Conservation (phyloP, 2,888 invertebrate genomes). For the Neocrepidodera transversa region DNA sequence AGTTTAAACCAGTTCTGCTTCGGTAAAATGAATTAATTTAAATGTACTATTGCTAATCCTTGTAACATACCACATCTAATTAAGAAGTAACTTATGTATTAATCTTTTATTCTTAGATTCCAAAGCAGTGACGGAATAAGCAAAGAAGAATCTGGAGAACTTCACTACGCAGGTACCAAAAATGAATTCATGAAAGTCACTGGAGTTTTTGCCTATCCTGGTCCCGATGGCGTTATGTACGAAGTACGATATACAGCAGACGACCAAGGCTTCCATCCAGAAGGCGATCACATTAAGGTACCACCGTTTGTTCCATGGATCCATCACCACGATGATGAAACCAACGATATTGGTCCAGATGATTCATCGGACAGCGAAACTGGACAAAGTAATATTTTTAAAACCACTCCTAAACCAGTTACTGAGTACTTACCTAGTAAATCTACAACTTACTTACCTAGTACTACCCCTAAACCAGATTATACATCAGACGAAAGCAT, state of each 20-base stretch:
- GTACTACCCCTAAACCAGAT: neutral
- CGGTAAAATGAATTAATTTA: too few species aligned
- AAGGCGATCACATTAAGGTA: conserved; percentile 47
- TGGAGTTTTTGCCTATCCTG: conserved; percentile 61
- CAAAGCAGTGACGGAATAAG: conserved; percentile 49
- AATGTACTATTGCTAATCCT: too few species aligned
- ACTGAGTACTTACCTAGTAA: conserved; percentile 5
- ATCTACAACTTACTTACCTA: conserved; percentile 14
- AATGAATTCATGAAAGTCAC: conserved; percentile 52
- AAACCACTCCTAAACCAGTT: conserved; percentile 16
- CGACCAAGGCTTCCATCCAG: conserved; percentile 56
- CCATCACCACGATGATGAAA: conserved; percentile 27
- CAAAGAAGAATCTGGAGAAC: conserved; percentile 48
- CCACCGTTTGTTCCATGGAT: conserved; percentile 50
- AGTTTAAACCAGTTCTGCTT: too few species aligned
- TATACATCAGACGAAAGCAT: neutral
- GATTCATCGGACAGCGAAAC: conserved; percentile 6
- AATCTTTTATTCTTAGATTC: conserved; percentile 47
- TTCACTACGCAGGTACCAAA: conserved; percentile 40
- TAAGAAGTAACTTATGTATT: too few species aligned
- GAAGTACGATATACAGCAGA: conserved; percentile 61
- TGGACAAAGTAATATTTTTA: neutral
- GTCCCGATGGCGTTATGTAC: conserved; percentile 59
- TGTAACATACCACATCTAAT: too few species aligned
- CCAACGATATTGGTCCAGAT: neutral